Conservation (phyloP, 2,113 vertebrate genomes). For the Sarotherodon lohbergeri region DNA sequence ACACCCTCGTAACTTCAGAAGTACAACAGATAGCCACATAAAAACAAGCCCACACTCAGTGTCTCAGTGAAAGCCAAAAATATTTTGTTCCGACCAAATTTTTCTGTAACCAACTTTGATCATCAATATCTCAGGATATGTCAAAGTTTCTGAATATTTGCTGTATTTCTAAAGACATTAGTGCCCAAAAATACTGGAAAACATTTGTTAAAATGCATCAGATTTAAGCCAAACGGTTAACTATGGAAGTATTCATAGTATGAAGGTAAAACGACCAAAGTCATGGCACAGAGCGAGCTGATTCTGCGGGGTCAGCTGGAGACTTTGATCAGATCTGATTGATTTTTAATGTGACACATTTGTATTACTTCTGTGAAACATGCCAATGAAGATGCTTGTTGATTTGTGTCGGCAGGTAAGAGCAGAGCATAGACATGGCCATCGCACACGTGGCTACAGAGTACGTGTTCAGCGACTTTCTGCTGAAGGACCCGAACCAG, state of each 20-base stretch:
- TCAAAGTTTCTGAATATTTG: background rate
- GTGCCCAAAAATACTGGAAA: background rate
- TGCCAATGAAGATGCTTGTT: background rate
- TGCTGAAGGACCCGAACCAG: conserved; percentile 84
- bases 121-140: fast-evolving
- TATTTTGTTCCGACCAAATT: fast-evolving
- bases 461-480: conserved; percentile 89
- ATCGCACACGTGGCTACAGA: conserved; percentile 89
- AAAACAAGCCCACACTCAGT: background rate
- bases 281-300: fast-evolving
- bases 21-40: background rate
- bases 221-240: fast-evolving
- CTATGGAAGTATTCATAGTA: background rate
- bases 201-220: background rate
- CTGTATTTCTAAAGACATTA: background rate
- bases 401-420: background rate
- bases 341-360: background rate
- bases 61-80: background rate
- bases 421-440: conserved; percentile 72
- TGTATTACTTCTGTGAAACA: fast-evolving
- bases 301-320: background rate
- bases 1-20: background rate
- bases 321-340: background rate
- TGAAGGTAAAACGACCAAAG: background rate
- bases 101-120: background rate